Evolutionary conservation across 2,888 invertebrate species (phyloP).

Genomic region (Acronicta psi): DNA sequence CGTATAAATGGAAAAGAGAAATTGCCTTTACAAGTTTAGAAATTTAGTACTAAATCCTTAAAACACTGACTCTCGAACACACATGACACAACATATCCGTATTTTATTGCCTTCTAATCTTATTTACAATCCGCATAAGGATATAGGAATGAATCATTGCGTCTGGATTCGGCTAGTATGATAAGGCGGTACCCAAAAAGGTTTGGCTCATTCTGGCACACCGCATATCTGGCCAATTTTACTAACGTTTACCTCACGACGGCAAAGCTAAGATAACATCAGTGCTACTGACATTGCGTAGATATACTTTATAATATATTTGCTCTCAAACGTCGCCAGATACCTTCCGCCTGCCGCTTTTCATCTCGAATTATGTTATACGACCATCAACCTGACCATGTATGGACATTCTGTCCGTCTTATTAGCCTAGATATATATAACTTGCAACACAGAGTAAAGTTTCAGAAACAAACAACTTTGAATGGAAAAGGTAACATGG

Average conservation of each 20-base stretch:
- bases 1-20: slow-evolving; percentile 21
- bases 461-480: slow-evolving; percentile 1
- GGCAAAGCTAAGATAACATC: slow-evolving; percentile 37
- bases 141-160: slow-evolving; percentile 19
- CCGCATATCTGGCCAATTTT: slow-evolving; percentile 59
- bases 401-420: background rate
- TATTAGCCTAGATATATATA: slow-evolving; percentile 1
- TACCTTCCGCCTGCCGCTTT: slow-evolving; percentile 6
- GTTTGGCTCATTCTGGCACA: slow-evolving; percentile 59
- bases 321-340: slow-evolving; percentile 9
- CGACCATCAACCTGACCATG: slow-evolving; percentile 2
- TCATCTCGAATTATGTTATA: slow-evolving; percentile 7
- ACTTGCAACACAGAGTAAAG: background rate
- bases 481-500: slow-evolving; percentile 3
- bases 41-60: background rate
- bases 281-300: slow-evolving; percentile 22
- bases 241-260: slow-evolving; percentile 61
- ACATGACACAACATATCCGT: background rate
- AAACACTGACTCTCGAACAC: slow-evolving; percentile 1
- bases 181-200: slow-evolving; percentile 51
- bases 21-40: slow-evolving; percentile 14
- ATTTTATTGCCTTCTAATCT: slow-evolving; percentile 18
- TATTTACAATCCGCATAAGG: slow-evolving; percentile 14
- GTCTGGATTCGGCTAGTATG: slow-evolving; percentile 12
- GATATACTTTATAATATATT: slow-evolving; percentile 12